Percentiles rank a stretch among this genome's conserved stretches.
Evolutionary conservation across 2,888 invertebrate species (phyloP).

Genomic region (Lasioglossum lativentre): DNA sequence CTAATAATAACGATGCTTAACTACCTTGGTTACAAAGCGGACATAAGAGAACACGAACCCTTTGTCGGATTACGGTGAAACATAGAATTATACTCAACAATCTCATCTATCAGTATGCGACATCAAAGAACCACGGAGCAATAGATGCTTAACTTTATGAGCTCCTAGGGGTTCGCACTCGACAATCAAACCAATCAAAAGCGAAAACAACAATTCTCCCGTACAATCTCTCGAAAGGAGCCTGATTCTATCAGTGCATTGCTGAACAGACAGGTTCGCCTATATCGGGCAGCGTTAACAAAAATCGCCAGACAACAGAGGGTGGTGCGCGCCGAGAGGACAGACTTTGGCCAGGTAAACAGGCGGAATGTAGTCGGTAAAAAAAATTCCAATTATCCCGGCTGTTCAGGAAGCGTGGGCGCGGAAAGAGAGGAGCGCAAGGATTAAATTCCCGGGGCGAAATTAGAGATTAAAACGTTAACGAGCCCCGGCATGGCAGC

Average conservation of each 20-base stretch:
- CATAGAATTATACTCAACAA: background rate
- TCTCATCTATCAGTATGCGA: background rate
- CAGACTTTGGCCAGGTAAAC: constrained; percentile 39
- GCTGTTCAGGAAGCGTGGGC: background rate
- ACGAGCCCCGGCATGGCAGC: constrained; percentile 17
- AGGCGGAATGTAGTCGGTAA: constrained; percentile 6
- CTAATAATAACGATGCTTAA: background rate
- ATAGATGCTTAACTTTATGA: background rate
- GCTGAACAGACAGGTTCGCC: background rate
- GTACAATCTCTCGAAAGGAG: background rate
- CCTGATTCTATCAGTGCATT: background rate
- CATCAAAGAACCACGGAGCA: background rate
- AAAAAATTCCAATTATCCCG: constrained; percentile 51
- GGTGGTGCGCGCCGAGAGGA: background rate
- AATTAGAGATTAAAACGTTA: constrained; percentile 47
- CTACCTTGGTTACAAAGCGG: background rate
- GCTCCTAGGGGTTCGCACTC: background rate
- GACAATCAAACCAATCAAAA: background rate
- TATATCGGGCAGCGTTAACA: background rate
- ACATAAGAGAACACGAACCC: background rate
- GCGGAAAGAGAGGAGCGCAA: background rate
- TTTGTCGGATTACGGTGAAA: background rate
- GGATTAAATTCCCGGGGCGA: constrained; percentile 37
- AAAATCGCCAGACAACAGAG: background rate
- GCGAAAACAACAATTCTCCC: background rate